Evolutionary conservation across 2,797 vertebrate species (phyloP), one percentile per base, ranked within the genome.

Genomic region (Lepilemur septentrionalis): DNA sequence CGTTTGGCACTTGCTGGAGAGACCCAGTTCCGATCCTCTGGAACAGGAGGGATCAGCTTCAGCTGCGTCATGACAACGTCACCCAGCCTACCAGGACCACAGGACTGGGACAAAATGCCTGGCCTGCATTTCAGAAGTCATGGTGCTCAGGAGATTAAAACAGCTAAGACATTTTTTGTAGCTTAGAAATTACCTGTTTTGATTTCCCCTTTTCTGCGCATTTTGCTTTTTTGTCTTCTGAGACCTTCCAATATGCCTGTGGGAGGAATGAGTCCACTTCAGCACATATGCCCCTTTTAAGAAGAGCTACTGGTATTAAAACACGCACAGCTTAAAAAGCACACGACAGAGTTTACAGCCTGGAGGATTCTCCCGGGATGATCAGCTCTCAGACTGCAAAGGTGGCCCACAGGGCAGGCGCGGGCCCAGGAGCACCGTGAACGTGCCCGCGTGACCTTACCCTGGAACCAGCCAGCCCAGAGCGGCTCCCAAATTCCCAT

Each of bases 161-260:
- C 35, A 30, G 11, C n/a, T 28, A 22, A 30, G 30, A 85, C 22
- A 38, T 11, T 9, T 22, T 43, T 15, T 23, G 1, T 2, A 91
- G 43, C 3, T 30, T 70, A 96, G 78, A 28, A 90, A 83, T 94
- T 96, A 99, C 99, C 99, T 99, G 99, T 98, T 99, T 99, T 30
- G 99, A 99, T 98, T 99, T 99, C 96, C 99, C 99, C 98, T 99
- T 99, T 18, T 98, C 98, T 2, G 98, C 99, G 73, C 99, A 99
- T 98, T 98, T 99, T 7, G 69, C 96, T 97, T 99, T 99, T 89
- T 99, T 99, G 13, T 94, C 97, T 96, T 99, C 99, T 1, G 99
- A 98, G 93, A 99, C 99, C 67, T 98, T 99, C 99, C 99, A 99
- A 70, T 98, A 98, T 32, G 99, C 99, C 99, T 99, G 94, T 41